These are phyloP conservation scores for Ochropleura leucogaster DNA, from an alignment of 2,888 invertebrate species.

Conservation along the genomic window DNA sequence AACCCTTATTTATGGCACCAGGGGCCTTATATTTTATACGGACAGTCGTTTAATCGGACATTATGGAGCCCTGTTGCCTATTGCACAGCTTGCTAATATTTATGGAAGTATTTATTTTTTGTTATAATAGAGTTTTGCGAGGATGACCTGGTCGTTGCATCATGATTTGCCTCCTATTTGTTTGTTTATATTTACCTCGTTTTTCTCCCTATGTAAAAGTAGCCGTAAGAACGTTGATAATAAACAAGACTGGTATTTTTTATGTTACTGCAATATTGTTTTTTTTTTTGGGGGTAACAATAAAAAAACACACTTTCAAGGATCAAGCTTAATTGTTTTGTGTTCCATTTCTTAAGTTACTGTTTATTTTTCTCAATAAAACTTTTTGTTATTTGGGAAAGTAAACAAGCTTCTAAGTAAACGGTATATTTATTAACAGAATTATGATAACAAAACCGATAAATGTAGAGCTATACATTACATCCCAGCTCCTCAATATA, in stretches of 20 bases:
- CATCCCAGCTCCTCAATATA: conserved; percentile 15
- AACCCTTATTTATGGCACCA: conserved; percentile 72
- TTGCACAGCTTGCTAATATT: conserved; percentile 44
- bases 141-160: neutral
- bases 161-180: neutral
- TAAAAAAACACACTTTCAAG: neutral
- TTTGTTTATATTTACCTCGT: neutral
- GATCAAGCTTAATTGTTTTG: neutral
- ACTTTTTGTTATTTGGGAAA: neutral
- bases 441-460: neutral
- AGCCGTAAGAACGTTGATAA: no score
- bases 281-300: neutral
- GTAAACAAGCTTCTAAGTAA: neutral
- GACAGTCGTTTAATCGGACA: conserved; percentile 60
- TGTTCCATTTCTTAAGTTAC: neutral
- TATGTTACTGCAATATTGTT: neutral
- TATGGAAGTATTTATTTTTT: conserved; percentile 31
- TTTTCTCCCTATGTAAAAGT: no score
- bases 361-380: neutral
- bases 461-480: conserved; percentile 1
- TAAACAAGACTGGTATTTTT: neutral
- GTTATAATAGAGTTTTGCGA: neutral
- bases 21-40: conserved; percentile 69
- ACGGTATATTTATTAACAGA: neutral
- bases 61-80: conserved; percentile 39